These are phyloP conservation scores for Microcebus jonahi DNA, from an alignment of 2,113 vertebrate species.

Conservation along the genomic window DNA sequence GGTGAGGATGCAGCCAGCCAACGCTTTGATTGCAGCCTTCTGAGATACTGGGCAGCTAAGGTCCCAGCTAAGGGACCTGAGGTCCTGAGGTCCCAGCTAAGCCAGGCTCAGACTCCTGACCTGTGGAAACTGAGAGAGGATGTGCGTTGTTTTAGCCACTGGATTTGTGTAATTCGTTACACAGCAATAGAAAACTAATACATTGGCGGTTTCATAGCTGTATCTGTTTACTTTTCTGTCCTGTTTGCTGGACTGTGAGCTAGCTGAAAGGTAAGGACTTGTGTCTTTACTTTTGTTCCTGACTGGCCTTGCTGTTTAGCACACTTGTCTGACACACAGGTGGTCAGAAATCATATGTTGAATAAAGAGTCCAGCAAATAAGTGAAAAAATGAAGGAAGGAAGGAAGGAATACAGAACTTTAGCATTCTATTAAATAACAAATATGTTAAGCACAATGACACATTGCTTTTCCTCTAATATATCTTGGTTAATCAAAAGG, in stretches of 20 bases:
- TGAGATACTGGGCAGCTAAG: background rate
- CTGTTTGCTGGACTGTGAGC: background rate
- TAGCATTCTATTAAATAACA: background rate
- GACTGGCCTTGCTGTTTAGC: background rate
- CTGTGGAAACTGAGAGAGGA: background rate
- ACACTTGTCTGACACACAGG: background rate
- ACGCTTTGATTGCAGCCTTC: background rate
- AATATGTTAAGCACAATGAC: background rate
- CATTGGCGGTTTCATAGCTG: background rate
- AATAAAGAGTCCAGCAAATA: background rate
- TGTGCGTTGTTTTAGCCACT: background rate
- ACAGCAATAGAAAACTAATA: background rate
- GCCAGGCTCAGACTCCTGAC: background rate
- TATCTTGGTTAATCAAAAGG: constrained; percentile 66
- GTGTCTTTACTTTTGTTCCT: background rate
- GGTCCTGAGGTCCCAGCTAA: no score
- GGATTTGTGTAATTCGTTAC: background rate
- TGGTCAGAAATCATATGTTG: background rate
- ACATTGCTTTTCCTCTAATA: background rate
- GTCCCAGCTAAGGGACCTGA: background rate
- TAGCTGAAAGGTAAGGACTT: background rate
- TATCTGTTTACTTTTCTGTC: background rate
- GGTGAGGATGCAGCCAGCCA: background rate
- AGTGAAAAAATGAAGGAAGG: background rate
- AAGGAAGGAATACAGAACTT: fast-evolving